Evolutionary conservation across 2,113 vertebrate genomes (phyloP).

Genomic region (Rafetus swinhoei): DNA sequence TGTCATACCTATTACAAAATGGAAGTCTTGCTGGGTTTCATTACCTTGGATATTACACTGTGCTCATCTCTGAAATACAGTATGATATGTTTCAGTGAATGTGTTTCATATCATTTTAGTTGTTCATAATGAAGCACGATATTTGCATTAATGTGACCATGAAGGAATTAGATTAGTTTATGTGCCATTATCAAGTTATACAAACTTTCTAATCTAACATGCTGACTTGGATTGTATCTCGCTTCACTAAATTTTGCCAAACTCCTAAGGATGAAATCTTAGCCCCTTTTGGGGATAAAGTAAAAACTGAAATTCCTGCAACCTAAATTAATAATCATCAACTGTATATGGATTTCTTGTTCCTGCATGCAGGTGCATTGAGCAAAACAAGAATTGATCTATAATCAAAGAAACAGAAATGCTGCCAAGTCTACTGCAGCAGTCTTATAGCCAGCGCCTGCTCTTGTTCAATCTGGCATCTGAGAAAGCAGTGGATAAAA

Average conservation of each 20-base stretch:
- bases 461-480: background rate
- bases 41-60: background rate
- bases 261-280: background rate
- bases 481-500: background rate
- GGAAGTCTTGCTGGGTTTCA: background rate
- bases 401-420: background rate
- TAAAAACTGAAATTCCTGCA: background rate
- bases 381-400: background rate
- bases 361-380: background rate
- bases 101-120: background rate
- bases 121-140: background rate
- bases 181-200: background rate
- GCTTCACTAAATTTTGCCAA: background rate
- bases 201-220: background rate
- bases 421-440: background rate
- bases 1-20: slow-evolving; percentile 23
- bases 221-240: background rate
- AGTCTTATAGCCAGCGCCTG: background rate
- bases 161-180: slow-evolving; percentile 10
- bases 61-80: slow-evolving; percentile 26
- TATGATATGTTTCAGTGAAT: background rate
- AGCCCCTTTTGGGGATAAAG: background rate
- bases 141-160: background rate
- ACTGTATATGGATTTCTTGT: background rate
- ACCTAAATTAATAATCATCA: background rate